These are phyloP conservation scores for Chaetogeoica ovagalla DNA, from an alignment of 2,888 invertebrate species.

Conservation along the genomic window DNA sequence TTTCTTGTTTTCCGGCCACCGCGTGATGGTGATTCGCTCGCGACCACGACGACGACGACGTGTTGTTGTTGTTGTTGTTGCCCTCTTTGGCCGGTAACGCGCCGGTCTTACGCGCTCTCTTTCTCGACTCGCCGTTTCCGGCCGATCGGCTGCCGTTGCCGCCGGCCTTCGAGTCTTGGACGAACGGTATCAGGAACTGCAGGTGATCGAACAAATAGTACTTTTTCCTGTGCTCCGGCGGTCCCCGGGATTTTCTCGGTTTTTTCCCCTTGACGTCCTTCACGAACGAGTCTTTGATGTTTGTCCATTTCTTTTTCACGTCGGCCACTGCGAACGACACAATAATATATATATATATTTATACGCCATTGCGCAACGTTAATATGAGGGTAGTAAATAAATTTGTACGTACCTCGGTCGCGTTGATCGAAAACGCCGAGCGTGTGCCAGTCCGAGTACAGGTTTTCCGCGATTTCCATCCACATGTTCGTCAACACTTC, in stretches of 20 bases:
- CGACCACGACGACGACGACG: too few species aligned
- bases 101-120: neutral
- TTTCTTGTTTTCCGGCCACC: neutral
- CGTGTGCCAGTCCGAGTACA: conserved; percentile 33
- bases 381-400: too few species aligned
- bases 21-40: neutral
- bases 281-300: conserved; percentile 50
- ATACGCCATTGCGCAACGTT: too few species aligned
- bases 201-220: conserved; percentile 47
- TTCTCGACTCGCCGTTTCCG: neutral
- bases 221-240: conserved; percentile 36
- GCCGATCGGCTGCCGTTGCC: neutral
- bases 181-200: conserved; percentile 39
- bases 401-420: conserved; percentile 21
- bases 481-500: conserved; percentile 30
- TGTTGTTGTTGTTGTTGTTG: neutral
- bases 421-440: conserved; percentile 26
- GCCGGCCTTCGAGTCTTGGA: conserved; percentile 11
- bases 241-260: conserved; percentile 15
- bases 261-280: conserved; percentile 46
- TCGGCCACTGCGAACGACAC: conserved; percentile 16
- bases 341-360: too few species aligned
- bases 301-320: conserved; percentile 45
- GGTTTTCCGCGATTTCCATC: conserved; percentile 31
- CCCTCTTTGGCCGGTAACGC: neutral